Evolutionary conservation across 2,797 vertebrate species (phyloP).

Genomic region (Pipistrellus nathusii): DNA sequence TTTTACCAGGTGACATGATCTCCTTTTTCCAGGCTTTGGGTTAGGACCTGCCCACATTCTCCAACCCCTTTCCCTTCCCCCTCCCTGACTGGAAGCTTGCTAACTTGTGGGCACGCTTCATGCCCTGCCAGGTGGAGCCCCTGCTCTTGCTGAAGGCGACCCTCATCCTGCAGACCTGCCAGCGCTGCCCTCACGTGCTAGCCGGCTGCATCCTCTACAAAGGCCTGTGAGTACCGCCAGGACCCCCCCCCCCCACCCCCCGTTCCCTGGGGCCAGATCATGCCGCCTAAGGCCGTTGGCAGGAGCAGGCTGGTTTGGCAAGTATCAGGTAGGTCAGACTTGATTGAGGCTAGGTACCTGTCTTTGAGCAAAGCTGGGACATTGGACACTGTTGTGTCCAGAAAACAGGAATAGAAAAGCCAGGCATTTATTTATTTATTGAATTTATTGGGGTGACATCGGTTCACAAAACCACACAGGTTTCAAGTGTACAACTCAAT

Average conservation of each 20-base stretch:
- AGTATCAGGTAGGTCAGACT: background rate
- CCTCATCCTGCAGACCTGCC: constrained; percentile 96
- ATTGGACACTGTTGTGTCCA: background rate
- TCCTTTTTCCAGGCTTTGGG: background rate
- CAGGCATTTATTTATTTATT: background rate
- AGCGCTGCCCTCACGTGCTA: constrained; percentile 91
- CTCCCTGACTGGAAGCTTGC: rapidly evolving
- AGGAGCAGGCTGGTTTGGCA: background rate
- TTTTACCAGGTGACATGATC: background rate
- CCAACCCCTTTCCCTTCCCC: rapidly evolving
- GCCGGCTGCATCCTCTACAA: constrained; percentile 95
- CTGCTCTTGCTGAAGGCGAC: constrained; percentile 96
- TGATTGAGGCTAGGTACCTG: background rate
- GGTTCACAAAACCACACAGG: background rate
- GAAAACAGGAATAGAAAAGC: background rate
- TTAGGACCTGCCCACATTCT: too few species aligned
- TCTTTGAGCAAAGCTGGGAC: background rate
- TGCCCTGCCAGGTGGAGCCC: constrained; percentile 93
- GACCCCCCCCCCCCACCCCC: rapidly evolving
- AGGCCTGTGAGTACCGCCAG: constrained; percentile 88
- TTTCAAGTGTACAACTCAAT: background rate
- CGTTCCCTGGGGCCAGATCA: too few species aligned
- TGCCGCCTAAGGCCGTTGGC: rapidly evolving
- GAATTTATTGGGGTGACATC: background rate
- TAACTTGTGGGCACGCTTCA: background rate